Evolutionary conservation across 2,797 vertebrate genomes (phyloP).

Genomic region (Siniperca undulata): DNA sequence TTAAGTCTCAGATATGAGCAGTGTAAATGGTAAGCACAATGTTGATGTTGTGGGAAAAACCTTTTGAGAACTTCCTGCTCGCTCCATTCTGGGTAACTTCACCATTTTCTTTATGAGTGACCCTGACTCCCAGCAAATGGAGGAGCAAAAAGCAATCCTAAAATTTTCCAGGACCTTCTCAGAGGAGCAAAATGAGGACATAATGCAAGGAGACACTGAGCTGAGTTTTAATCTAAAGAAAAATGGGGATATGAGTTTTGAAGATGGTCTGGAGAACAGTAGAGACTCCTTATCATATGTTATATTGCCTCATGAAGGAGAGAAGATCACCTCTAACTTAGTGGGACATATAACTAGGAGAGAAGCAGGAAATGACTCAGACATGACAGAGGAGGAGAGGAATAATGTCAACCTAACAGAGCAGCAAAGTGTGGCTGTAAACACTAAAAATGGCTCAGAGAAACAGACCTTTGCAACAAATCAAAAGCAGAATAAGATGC

Average conservation of each 20-base stretch:
- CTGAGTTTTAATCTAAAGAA: conserved; percentile 24
- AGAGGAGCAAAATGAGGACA: conserved; percentile 41
- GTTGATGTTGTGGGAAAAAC: conserved; percentile 49
- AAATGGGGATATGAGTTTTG: conserved; percentile 33
- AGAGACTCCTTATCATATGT: conserved; percentile 21
- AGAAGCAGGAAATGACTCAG: conserved; percentile 82
- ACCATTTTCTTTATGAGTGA: conserved; percentile 78
- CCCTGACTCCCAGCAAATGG: conserved; percentile 60
- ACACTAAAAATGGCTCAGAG: conserved; percentile 8
- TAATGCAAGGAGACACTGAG: conserved; percentile 42
- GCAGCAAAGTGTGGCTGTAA: conserved; percentile 18
- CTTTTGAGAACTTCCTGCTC: conserved; percentile 8
- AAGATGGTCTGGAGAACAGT: conserved; percentile 15
- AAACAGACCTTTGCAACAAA: conserved; percentile 14
- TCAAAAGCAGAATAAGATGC: conserved; percentile 5
- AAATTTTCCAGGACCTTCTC: conserved; percentile 81
- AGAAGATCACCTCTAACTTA: conserved; percentile 16
- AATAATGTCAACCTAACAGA: conserved; percentile 32
- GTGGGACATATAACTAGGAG: conserved; percentile 71
- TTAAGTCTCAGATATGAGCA: conserved; percentile 74
- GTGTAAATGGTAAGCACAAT: conserved; percentile 25
- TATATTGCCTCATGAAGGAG: conserved; percentile 27
- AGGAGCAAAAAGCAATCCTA: conserved; percentile 81
- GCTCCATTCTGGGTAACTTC: conserved; percentile 78
- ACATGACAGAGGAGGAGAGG: conserved; percentile 73